Conservation (phyloP, 2,797 vertebrate species). For the Cossypha heuglini region DNA sequence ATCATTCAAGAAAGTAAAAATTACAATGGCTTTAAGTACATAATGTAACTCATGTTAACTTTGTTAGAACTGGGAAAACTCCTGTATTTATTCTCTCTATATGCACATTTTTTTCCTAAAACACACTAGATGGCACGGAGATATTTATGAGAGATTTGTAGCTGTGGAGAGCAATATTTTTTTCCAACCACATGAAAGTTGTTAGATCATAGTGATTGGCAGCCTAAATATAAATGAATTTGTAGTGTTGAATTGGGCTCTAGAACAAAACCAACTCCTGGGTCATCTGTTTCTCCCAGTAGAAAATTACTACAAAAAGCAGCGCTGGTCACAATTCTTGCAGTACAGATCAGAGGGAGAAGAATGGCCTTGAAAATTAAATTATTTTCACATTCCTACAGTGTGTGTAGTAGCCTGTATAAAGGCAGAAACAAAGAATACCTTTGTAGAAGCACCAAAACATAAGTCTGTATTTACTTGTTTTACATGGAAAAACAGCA, state of each 20-base stretch:
- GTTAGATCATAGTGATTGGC: not conserved
- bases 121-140: not conserved
- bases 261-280: not conserved
- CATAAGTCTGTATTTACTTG: not conserved
- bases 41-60: not conserved
- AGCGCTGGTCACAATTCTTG: not conserved
- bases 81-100: not conserved
- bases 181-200: not conserved
- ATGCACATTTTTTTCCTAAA: not conserved
- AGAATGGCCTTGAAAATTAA: not conserved
- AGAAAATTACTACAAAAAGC: not conserved
- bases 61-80: not conserved
- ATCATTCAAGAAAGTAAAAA: not conserved
- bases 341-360: not conserved
- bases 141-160: not conserved
- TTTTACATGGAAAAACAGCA: not conserved
- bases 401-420: not conserved
- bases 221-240: not conserved
- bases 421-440: not conserved
- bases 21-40: not conserved
- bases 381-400: not conserved
- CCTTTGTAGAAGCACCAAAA: not conserved
- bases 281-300: not conserved
- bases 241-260: not conserved
- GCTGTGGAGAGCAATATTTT: not conserved